Evolutionary conservation across 2,888 invertebrate species (phyloP), one percentile per base, ranked within the genome.

Genomic region (Cheilosia vernalis): DNA sequence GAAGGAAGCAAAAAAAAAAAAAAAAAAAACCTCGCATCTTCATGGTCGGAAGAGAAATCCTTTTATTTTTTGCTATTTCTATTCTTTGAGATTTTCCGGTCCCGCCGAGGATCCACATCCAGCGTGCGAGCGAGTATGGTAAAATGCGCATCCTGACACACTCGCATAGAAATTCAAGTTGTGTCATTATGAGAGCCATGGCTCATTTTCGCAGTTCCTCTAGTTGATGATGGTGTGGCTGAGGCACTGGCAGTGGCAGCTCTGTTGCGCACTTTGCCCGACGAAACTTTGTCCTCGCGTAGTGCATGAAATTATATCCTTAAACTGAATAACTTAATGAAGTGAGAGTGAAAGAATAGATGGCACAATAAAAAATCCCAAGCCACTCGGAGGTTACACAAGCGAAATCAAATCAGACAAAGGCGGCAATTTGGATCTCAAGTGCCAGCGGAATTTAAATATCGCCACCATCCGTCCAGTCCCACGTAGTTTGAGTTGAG

Each of bases 111-210:
- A 49, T 80, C 72, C 60, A 19, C 19, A 49, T 80, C 67, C 60
- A 47, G 47, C 56, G 44, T 73, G 44, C 60, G 66, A 70, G 55
- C 60, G 66, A 70, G 66, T 77, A 55, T 66, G 53, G 58, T 51
- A 30, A 56, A 40, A 27, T 51, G 30, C 42, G 60, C 47, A 51
- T 64, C 70, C 83, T 56, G 56, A 74, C 66, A 73, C 82, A 33
- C 69, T 42, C 53, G 55, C 37, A 24, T 6, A 40, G 24, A 21
- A 66, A 70, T 82, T 66, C 60, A 73, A 80, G 80, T 80, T 81
- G 66, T 85, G 81, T 85, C 85, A 85, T 85, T 85, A 85, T 81
- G 67, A 76, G 81, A 81, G 76, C 81, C 81, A 77, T 81, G 85
- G 61, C 80, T 85, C 85, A 85, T 85, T 85, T 85, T 81, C 70